Conservation (phyloP, 2,888 invertebrate genomes). For the Dugesia japonica region DNA sequence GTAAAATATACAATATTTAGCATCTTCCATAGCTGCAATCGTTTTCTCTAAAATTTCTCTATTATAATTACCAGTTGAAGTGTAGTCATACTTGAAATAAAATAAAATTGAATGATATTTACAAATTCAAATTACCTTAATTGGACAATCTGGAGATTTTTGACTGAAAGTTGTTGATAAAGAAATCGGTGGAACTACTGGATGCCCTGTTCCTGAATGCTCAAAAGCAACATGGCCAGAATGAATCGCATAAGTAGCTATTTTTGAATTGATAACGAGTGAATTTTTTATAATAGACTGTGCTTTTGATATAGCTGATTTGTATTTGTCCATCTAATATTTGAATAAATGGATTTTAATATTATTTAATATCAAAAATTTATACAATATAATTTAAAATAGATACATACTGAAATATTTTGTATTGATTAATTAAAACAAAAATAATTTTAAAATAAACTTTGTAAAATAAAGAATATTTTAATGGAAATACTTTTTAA, state of each 20-base stretch:
- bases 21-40: constrained; percentile 73
- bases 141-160: constrained; percentile 56
- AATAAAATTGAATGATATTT: too few species aligned
- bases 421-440: too few species aligned
- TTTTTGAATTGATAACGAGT: not conserved
- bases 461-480: too few species aligned
- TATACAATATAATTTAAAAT: too few species aligned
- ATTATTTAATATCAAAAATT: too few species aligned
- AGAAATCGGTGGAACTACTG: constrained; percentile 75
- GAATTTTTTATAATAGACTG: not conserved
- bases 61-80: constrained; percentile 81
- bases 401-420: too few species aligned
- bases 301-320: not conserved
- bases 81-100: constrained; percentile 59
- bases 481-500: too few species aligned
- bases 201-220: constrained; percentile 28
- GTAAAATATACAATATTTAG: constrained; percentile 58
- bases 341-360: too few species aligned
- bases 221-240: constrained; percentile 27
- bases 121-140: constrained; percentile 15
- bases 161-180: constrained; percentile 82
- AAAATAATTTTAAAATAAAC: too few species aligned
- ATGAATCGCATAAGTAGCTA: constrained; percentile 32
- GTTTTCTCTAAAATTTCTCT: constrained; percentile 71
- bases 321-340: not conserved